phyloP scores from a whole-genome alignment of 1,140 invertebrate genomes.

The Diprion similis region DNA sequence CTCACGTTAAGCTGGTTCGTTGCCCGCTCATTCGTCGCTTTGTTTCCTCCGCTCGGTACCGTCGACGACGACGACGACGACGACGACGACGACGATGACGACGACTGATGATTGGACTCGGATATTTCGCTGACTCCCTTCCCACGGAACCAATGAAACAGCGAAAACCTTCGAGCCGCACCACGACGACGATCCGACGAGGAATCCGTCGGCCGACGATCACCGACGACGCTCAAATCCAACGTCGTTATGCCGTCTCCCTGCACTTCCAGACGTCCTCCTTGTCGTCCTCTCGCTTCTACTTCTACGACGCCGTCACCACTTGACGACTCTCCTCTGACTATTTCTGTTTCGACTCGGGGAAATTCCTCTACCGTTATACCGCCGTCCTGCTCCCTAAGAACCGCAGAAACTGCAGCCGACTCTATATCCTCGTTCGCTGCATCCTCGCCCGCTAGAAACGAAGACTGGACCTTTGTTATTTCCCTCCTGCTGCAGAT shows the following conservation, averaged over 20 bases:
- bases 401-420: neutral
- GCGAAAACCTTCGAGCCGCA: constrained; percentile 42
- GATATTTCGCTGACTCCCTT: constrained; percentile 25
- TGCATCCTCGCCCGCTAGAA: no score
- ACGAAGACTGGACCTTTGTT: no score
- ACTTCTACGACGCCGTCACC: no score
- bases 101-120: constrained; percentile 20
- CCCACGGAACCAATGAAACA: constrained; percentile 55
- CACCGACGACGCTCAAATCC: no score
- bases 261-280: no score
- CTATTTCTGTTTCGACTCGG: constrained; percentile 1
- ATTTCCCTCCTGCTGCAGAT: no score
- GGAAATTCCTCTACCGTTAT: neutral
- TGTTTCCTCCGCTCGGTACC: neutral
- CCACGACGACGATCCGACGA: neutral
- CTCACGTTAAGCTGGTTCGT: neutral
- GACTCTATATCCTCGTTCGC: neutral
- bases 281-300: no score
- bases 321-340: neutral
- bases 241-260: neutral
- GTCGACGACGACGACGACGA: no score
- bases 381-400: neutral
- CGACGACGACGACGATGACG: neutral
- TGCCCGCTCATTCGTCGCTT: neutral
- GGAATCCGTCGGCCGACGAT: no score